A percentile compares a stretch with the other conserved stretches of the same genome.
Evolutionary conservation across 2,888 invertebrate genomes (phyloP).

Genomic region (Chymomyza caudatula): DNA sequence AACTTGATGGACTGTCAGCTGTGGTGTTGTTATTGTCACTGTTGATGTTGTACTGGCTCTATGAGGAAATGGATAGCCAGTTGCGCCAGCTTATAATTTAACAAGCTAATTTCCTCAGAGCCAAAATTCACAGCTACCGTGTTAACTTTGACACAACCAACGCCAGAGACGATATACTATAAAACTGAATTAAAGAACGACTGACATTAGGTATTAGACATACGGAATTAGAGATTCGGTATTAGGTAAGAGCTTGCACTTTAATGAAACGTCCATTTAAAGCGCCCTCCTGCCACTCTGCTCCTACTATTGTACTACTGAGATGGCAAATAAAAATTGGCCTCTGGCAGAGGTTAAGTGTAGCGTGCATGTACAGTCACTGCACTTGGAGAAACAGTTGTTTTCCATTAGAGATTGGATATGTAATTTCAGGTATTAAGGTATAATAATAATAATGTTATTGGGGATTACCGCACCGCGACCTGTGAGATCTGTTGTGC

Average conservation of each 20-base stretch:
- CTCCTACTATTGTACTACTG: not conserved
- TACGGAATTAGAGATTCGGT: conserved; percentile 46
- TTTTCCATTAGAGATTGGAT: too few relatives aligned
- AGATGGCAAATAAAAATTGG: conserved; percentile 31
- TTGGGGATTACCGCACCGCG: too few relatives aligned
- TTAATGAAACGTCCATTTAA: conserved; percentile 40
- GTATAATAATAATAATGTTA: too few relatives aligned
- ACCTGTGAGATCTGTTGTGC: too few relatives aligned
- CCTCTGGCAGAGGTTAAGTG: conserved; percentile 33
- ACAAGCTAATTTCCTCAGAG: conserved; percentile 61
- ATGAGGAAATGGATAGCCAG: conserved; percentile 5
- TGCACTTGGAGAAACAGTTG: not conserved
- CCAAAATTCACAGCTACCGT: conserved; percentile 66
- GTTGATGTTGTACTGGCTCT: conserved; percentile 56
- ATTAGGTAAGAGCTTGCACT: conserved; percentile 41
- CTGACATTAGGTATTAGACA: conserved; percentile 43
- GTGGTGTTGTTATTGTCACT: not conserved
- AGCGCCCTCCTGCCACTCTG: not conserved
- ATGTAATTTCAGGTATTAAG: too few relatives aligned
- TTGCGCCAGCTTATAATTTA: conserved; percentile 47
- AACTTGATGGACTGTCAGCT: conserved; percentile 21
- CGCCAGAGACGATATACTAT: not conserved
- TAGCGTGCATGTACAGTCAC: conserved; percentile 4
- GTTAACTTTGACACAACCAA: conserved; percentile 65
- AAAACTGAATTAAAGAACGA: conserved; percentile 13